Percentiles rank a stretch among this genome's conserved stretches.
phyloP scores from a whole-genome alignment of 23 tunicate genomes.

The Trididemnum miniatum region DNA sequence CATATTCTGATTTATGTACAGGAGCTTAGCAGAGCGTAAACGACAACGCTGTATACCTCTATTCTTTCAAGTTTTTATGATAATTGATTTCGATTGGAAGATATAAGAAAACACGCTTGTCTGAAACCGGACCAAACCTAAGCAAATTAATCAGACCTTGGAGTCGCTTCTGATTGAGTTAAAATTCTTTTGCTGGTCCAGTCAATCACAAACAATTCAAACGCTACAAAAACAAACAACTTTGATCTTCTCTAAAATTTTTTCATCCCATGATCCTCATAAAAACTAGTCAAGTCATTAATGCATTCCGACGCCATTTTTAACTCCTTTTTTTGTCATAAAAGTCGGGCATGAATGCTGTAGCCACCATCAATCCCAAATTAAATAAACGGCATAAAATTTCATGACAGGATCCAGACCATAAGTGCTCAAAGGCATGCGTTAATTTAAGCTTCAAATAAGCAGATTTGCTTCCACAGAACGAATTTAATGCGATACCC shows the following conservation, averaged over 20 bases:
- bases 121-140: neutral
- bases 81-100: constrained; percentile 4
- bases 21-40: neutral
- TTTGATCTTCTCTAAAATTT: constrained; percentile 21
- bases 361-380: too few species aligned
- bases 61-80: constrained; percentile 2
- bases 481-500: too few species aligned
- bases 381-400: too few species aligned
- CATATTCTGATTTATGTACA: constrained; percentile 14
- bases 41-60: neutral
- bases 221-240: neutral
- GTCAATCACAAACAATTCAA: neutral
- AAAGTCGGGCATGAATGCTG: too few species aligned
- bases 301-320: constrained; percentile 20
- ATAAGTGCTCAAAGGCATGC: too few species aligned
- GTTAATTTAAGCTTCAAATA: too few species aligned
- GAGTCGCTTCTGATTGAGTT: constrained; percentile 3
- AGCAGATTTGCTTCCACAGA: too few species aligned
- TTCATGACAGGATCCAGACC: too few species aligned
- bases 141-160: neutral
- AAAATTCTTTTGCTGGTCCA: constrained; percentile 27
- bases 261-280: too few species aligned
- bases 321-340: too few species aligned
- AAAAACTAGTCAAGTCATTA: neutral
- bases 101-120: neutral